Evolutionary conservation across 2,113 vertebrate genomes (phyloP).

Genomic region (Cynocephalus volans): DNA sequence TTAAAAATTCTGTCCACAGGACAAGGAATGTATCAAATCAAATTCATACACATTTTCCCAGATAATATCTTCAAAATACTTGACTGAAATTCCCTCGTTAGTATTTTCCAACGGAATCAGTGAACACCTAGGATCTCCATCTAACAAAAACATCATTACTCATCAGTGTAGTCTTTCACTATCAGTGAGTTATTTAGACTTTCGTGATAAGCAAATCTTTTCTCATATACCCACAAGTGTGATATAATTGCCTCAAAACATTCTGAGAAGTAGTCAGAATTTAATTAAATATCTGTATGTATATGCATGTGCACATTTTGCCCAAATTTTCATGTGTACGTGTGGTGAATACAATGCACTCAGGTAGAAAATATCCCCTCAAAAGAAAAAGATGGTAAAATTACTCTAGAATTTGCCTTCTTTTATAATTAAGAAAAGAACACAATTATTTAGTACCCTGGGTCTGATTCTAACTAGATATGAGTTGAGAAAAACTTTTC

Average conservation of each 20-base stretch:
- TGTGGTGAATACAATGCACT: background rate
- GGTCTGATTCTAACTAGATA: background rate
- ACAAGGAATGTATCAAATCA: background rate
- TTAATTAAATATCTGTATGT: background rate
- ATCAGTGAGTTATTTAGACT: constrained; percentile 25
- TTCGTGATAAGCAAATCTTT: background rate
- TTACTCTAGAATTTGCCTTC: background rate
- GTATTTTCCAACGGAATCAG: constrained; percentile 45
- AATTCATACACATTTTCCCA: background rate
- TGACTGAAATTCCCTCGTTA: constrained; percentile 47
- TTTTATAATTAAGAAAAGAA: background rate
- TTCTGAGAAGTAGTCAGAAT: constrained; percentile 15
- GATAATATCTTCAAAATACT: background rate
- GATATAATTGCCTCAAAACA: constrained; percentile 16
- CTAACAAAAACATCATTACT: background rate
- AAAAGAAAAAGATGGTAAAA: background rate
- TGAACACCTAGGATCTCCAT: constrained; percentile 10
- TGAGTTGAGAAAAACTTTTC: background rate
- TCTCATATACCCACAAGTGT: background rate
- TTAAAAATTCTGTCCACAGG: constrained; percentile 28
- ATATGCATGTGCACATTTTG: background rate
- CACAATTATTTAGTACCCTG: background rate
- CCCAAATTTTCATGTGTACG: background rate
- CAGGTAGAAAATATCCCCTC: background rate
- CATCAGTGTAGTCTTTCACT: background rate